Base-by-base conservation (phyloP, 1,140 invertebrate genomes). In the Himalopsyche phryganea region DNA sequence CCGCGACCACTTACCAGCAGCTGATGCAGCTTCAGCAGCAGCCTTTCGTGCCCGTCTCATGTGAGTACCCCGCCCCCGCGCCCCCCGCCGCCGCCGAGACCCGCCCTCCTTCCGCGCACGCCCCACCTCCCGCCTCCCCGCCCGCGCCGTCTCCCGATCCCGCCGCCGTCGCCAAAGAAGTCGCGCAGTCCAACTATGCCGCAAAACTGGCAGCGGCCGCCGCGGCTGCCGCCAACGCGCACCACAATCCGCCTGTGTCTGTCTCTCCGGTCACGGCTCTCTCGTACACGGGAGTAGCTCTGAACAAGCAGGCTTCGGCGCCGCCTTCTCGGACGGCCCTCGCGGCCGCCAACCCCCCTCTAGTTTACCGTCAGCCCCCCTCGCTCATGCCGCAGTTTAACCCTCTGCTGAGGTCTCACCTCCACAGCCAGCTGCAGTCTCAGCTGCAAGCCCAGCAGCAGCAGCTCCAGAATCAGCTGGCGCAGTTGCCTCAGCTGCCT, bases 31-130 rank as follows among this genome's bases (percentile, higher is more conserved):
- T 92, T 66, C 90, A 92, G 80, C 23, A 28, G 80, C 92, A 95
- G 85, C 91, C 91, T 70, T 91, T 90, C 82, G 88, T 91, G 82
- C 88, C 89, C 84, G 88, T 91, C 80, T 91, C 88, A 90, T 91
- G 89, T 91, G 88, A 91, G 89, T 91, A 90, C 85, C 83, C 83
- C 78, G 82, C 81, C 80, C 85, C 83, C 77, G 80, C 82, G 73
- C 80, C 78, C 77, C 78, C 79, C 79, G 79, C 79, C 74, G 74
- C 75, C 72, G 74, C 76, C 67, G 69, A 72, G 56, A 65, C 76
- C 67, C 72, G 70, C 33, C 73, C 71, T 36, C 68, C 71, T 48
- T 66, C 70, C 41, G 67, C 61, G 57, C 51, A 53, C 63, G 33
- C 71, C 63, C 51, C 66, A 23, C 70, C 62, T 56, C 65, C 66